Evolutionary conservation across 2,797 vertebrate species (phyloP).

Genomic region (Dallia pectoralis): DNA sequence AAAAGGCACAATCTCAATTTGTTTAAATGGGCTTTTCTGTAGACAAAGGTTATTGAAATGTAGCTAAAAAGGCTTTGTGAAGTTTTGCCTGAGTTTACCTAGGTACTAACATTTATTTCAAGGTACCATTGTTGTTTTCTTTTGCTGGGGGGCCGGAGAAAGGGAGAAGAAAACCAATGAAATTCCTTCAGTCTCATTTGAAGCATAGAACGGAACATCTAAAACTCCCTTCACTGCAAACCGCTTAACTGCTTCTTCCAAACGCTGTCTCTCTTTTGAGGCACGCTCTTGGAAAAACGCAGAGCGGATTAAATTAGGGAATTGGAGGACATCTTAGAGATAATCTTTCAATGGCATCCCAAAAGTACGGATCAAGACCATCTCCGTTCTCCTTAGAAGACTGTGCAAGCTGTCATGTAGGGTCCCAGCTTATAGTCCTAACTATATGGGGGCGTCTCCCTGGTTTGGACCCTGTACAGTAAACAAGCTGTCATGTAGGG

Average conservation of each 20-base stretch:
- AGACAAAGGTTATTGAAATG: conserved; percentile 28
- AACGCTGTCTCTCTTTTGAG: background rate
- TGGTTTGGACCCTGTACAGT: too few species aligned
- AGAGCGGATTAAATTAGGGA: background rate
- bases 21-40: conserved; percentile 47
- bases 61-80: conserved; percentile 49
- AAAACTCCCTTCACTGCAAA: background rate
- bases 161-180: conserved; percentile 18
- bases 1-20: conserved; percentile 68
- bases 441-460: too few species aligned
- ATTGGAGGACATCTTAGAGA: background rate
- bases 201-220: background rate
- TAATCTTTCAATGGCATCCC: background rate
- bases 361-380: background rate
- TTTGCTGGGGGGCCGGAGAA: background rate
- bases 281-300: background rate
- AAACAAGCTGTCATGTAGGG: too few species aligned
- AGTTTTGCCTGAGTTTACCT: conserved; percentile 68
- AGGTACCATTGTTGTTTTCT: conserved; percentile 13
- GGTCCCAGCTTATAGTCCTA: too few species aligned
- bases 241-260: background rate
- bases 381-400: background rate
- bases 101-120: conserved; percentile 52
- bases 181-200: conserved; percentile 24
- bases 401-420: background rate